Percentiles rank a stretch among this genome's conserved stretches.
Evolutionary conservation across 2,113 vertebrate genomes (phyloP).

Genomic region (Choloepus hoffmanni): DNA sequence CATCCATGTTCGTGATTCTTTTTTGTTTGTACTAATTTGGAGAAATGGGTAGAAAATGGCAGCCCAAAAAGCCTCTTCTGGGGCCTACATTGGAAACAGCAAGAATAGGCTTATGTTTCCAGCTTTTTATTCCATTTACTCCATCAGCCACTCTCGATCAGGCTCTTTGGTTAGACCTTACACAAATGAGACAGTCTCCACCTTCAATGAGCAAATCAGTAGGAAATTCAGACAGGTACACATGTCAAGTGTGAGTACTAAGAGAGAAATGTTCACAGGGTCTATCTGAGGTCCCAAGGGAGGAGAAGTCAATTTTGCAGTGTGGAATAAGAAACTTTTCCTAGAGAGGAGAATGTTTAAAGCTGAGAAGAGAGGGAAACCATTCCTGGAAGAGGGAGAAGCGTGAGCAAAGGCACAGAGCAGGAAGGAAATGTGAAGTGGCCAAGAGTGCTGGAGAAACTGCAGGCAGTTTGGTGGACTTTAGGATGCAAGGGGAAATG

Average conservation of each 20-base stretch:
- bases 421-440: neutral
- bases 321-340: neutral
- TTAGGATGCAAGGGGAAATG: neutral
- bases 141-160: neutral
- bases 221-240: neutral
- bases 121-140: neutral
- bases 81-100: neutral
- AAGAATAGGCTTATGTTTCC: conserved; percentile 44
- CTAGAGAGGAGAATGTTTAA: neutral
- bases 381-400: neutral
- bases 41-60: conserved; percentile 28
- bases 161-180: conserved; percentile 3
- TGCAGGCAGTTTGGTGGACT: neutral
- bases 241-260: neutral
- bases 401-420: neutral
- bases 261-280: neutral
- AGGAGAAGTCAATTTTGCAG: neutral
- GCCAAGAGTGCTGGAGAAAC: neutral
- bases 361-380: neutral
- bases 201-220: neutral
- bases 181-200: neutral
- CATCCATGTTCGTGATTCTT: neutral
- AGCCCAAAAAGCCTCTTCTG: neutral
- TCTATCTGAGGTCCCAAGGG: neutral
- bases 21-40: conserved; percentile 35